Conservation (phyloP, 2,888 invertebrate species). For the Andrena dorsata region DNA sequence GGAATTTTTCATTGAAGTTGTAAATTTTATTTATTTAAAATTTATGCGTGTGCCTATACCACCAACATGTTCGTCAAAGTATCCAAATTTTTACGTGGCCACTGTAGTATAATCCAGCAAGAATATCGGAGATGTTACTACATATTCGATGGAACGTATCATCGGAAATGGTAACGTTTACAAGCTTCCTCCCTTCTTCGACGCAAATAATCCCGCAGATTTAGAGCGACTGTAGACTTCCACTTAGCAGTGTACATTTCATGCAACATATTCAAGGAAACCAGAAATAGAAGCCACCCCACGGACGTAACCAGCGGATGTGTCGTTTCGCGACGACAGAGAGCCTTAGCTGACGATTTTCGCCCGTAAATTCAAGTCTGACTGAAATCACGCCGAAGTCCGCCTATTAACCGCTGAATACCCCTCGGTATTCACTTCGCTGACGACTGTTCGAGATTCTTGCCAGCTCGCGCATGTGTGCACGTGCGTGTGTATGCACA, state of each 20-base stretch:
- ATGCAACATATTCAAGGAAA: neutral
- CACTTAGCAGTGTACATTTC: neutral
- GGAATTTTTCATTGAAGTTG: too few relatives aligned
- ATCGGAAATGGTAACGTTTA: neutral
- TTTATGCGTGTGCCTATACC: too few relatives aligned
- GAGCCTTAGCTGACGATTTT: constrained; percentile 25
- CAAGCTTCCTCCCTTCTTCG: neutral
- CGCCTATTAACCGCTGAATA: constrained; percentile 56
- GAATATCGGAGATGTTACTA: too few relatives aligned
- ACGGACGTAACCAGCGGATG: neutral
- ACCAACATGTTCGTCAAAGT: too few relatives aligned
- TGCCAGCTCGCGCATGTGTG: constrained; percentile 34
- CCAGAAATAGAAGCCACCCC: constrained; percentile 13
- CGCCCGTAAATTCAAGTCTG: constrained; percentile 38
- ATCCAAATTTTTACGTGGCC: too few relatives aligned
- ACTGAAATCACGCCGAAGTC: constrained; percentile 48
- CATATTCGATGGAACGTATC: too few relatives aligned
- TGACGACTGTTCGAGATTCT: constrained; percentile 64
- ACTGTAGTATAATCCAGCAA: too few relatives aligned
- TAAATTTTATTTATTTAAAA: too few relatives aligned
- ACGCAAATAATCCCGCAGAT: neutral
- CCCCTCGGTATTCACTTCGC: constrained; percentile 40
- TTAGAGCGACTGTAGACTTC: neutral
- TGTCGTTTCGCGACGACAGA: neutral
- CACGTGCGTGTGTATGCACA: neutral